Percentiles rank a stretch among this genome's conserved stretches.
phyloP scores from a whole-genome alignment of 2,113 vertebrate species.

The Nothobranchius kuhntae region DNA sequence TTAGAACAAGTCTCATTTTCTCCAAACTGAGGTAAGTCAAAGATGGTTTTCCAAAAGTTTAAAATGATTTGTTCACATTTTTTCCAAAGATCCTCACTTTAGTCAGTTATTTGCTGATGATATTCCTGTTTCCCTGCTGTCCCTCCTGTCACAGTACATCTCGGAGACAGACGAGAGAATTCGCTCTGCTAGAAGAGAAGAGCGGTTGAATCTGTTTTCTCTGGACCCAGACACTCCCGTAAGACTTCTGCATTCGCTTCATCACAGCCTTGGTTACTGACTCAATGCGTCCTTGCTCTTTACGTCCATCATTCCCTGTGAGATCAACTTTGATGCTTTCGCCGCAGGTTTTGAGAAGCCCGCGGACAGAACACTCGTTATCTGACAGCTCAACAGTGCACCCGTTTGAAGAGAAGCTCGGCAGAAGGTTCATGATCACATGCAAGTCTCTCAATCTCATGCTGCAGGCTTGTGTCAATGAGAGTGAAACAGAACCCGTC shows the following conservation, averaged over 20 bases:
- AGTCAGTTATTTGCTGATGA: background rate
- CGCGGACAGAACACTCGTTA: slow-evolving; percentile 80
- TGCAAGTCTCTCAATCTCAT: slow-evolving; percentile 89
- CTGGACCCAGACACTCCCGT: slow-evolving; percentile 94
- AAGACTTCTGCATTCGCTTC: slow-evolving; percentile 48
- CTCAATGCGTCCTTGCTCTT: background rate
- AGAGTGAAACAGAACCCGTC: slow-evolving; percentile 86
- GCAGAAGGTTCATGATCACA: slow-evolving; percentile 88
- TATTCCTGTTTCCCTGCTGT: slow-evolving; percentile 8
- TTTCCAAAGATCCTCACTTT: no score
- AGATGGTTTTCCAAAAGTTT: background rate
- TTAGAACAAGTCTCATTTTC: no score
- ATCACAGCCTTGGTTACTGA: background rate
- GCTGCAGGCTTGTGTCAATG: slow-evolving; percentile 91
- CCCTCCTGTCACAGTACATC: slow-evolving; percentile 82
- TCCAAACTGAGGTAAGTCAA: no score
- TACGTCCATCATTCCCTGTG: no score
- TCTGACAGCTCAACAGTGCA: slow-evolving; percentile 74
- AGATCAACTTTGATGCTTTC: slow-evolving; percentile 5
- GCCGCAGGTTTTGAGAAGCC: slow-evolving; percentile 83
- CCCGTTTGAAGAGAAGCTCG: slow-evolving; percentile 91
- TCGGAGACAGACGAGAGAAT: slow-evolving; percentile 92
- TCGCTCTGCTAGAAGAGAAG: slow-evolving; percentile 83
- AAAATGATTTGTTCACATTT: no score
- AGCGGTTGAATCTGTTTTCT: slow-evolving; percentile 92